Evolutionary conservation across 2,797 vertebrate genomes (phyloP), one percentile per base, ranked within the genome.

Genomic region (Protonibea diacanthus): DNA sequence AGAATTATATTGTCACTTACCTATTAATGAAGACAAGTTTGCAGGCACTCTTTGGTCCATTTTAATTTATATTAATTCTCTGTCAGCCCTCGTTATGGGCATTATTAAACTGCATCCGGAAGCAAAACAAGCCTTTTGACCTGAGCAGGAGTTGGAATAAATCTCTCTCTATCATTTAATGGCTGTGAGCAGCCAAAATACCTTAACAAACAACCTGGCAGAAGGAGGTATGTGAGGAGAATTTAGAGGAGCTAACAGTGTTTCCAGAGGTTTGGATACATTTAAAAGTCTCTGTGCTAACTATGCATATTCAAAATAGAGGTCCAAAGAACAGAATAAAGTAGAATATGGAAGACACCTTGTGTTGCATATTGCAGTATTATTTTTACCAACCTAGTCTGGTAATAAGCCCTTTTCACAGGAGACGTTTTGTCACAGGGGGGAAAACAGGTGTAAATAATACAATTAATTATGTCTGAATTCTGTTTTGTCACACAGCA

Each of bases 1-100:
- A 85, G 92, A 94, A 91, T 93, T 76, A 93, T 86, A 91, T 88
- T 91, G 93, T 94, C 92, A 91, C 91, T 93, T 92, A 89, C 89
- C 88, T 88, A 89, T 91, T 94, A 94, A 95, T 94, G 92, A 95
- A 95, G 93, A 94, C 89, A 87, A 93, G 94, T 93, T 90, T 90
- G 86, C 78, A 67, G 79, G 84, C 86, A 83, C 82, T 88, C 90
- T 90, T 89, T 90, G 89, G 89, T 92, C 85, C 87, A 61, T 82
- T 93, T 92, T 94, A 93, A 95, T 95, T 93, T 76, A 93, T 94
- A 95, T 94, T 93, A 94, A 95, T 95, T 94, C 76, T 90, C 92
- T 89, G 91, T 91, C 94, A 92, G 83, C 74, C 76, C 87, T 93
- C 78, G 81, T 95, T 95, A 94, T 71, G 64, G 81, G 56, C 85